Evolutionary conservation across 1,140 invertebrate genomes (phyloP).

Genomic region (Tetragonula clypearis): DNA sequence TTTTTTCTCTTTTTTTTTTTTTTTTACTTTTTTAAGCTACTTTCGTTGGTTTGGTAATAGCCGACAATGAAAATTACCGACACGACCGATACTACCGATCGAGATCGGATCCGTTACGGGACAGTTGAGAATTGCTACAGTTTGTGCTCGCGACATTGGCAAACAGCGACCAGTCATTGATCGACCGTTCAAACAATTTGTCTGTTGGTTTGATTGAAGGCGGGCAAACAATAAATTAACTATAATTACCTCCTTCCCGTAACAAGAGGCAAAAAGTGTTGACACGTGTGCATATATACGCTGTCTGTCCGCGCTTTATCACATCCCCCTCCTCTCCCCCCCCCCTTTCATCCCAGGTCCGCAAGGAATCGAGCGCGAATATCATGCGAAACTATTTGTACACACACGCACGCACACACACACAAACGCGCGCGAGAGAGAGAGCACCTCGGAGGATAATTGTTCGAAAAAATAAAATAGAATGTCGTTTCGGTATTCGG

Average conservation of each 20-base stretch:
- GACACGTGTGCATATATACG: neutral
- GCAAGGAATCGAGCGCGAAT: neutral
- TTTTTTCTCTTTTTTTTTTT: neutral
- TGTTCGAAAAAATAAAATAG: neutral
- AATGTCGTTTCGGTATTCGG: constrained; percentile 6
- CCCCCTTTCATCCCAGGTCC: no score
- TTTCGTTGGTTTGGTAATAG: no score
- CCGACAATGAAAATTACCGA: constrained; percentile 16
- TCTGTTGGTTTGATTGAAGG: constrained; percentile 41
- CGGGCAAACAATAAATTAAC: constrained; percentile 46
- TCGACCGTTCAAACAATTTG: constrained; percentile 48
- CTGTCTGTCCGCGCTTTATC: neutral
- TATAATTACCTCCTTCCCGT: constrained; percentile 48
- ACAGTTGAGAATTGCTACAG: constrained; percentile 47
- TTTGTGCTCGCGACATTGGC: constrained; percentile 43
- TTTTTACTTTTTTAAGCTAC: no score
- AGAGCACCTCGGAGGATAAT: neutral
- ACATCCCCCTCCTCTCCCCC: no score
- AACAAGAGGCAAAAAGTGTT: constrained; percentile 5
- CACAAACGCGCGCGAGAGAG: neutral
- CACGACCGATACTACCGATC: constrained; percentile 8
- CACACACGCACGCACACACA: neutral
- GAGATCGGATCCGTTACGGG: constrained; percentile 38
- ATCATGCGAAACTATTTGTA: constrained; percentile 8
- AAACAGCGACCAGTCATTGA: constrained; percentile 34